Base-by-base conservation (phyloP, 2,888 invertebrate species). In the Saturnia japonica region DNA sequence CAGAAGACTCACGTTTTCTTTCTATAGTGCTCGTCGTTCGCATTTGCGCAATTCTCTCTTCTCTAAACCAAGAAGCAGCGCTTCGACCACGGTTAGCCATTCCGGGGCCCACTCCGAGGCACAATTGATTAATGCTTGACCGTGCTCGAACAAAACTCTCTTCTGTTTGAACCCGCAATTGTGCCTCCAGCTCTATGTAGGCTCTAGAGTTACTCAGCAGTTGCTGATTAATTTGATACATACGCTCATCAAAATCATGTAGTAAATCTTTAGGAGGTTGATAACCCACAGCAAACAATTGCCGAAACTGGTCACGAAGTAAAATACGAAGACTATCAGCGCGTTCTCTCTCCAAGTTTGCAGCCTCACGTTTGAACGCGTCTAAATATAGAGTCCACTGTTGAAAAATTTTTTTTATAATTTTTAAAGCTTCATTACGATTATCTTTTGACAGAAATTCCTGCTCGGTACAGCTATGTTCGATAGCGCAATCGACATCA, bases 211-310 rank as follows among this genome's bases (percentile, higher is more conserved):
- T 93, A 77, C 90, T 90, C 34, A 92, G 70, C 60, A 92, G 76
- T 74, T 93, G 92, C 74, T 92, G 90, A 78, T 93, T 93, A 8
- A 90, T 83, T 70, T 88, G 88, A 74, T 88, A 91, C n/a, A 86
- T 85, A 34, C 79, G 84, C 68, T 87, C 83, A 79, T 93, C 92
- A 73, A 92, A 91, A 66, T 90, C 86, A 68, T 90, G 87, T 19
- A 92, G 74, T 68, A 92, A 77, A 25, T 88, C 84, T 77, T 85
- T 87, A 0, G 90, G 90, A 34, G 88, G 74, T 72, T 74, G 78
- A 70, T 88, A 84, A 6, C 88, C 91, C 68, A 88, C 75, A 42
- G 78, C 75, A 22, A 92, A 78, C 4, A 90, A 76, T 16, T 79
- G 81, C 70, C 88, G 88, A 74, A 91, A 93, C 68, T 91, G 75